phyloP scores from a whole-genome alignment of 2,113 vertebrate genomes.

The Laterallus jamaicensis region DNA sequence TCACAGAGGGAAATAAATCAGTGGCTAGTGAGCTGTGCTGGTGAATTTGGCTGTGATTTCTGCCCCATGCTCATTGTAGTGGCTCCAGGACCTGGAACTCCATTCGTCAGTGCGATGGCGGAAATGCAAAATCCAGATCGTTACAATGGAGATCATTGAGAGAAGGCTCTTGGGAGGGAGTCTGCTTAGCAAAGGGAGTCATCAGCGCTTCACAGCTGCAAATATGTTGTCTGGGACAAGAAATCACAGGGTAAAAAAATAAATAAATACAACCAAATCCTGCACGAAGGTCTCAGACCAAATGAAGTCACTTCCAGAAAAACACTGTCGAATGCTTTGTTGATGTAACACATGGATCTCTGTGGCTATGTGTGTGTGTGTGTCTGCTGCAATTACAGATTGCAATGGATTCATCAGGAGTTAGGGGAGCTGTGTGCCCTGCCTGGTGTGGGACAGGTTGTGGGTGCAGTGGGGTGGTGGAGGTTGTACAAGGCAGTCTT shows the following conservation, averaged over 20 bases:
- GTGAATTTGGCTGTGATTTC: slow-evolving; percentile 43
- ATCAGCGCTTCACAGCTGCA: slow-evolving; percentile 47
- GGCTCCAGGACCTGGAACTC: not conserved
- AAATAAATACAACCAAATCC: slow-evolving; percentile 41
- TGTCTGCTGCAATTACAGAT: not conserved
- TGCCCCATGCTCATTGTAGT: not conserved
- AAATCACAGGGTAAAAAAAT: not conserved
- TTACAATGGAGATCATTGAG: not conserved
- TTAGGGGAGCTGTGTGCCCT: not conserved
- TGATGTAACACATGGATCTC: not conserved
- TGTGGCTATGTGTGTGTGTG: not conserved
- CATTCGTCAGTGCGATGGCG: not conserved
- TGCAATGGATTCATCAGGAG: not conserved
- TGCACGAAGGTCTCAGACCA: not conserved
- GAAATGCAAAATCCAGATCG: slow-evolving; percentile 22
- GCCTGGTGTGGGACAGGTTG: not conserved
- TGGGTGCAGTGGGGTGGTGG: not conserved
- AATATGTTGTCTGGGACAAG: slow-evolving; percentile 25
- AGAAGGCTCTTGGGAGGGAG: slow-evolving; percentile 25
- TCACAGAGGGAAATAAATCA: slow-evolving; percentile 56
- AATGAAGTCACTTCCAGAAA: slow-evolving; percentile 63
- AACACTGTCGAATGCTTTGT: not conserved
- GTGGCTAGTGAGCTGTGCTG: not conserved
- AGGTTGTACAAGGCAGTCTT: not conserved
- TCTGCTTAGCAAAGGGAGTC: slow-evolving; percentile 20